Evolutionary conservation across 2,888 invertebrate genomes (phyloP), one percentile per base, ranked within the genome.

Genomic region (Holacanthella duospinosa): DNA sequence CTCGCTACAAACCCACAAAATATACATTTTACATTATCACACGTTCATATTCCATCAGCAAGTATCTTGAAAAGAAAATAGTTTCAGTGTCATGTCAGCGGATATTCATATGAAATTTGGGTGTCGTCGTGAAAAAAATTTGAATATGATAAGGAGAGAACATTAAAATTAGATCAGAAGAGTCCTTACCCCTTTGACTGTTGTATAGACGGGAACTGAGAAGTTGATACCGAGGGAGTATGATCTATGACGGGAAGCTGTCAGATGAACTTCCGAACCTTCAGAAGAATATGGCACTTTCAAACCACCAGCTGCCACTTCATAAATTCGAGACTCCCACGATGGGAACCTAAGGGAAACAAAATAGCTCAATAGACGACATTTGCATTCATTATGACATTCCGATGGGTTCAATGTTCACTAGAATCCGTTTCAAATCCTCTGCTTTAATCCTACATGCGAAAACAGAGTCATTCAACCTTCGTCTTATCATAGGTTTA

Each of bases 301-400:
- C 29, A 72, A 65, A 9, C 77, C 77, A 63, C 72, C 74, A 63
- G 73, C 73, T 63, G 76, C 76, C 74, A 91, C 89, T 82, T 93
- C 92, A 78, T 94, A 94, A 74, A 94, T 93, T 77, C 93, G 86
- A n/a, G 92, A 93, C 78, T 94, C 93, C 93, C 93, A 93, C 74
- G 89, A 89, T 2, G 91, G 91, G 77, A 90, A 90, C 60, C 78
- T 74, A 64, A 75, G 64, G 28, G 9, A 36, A 16, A 36, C 36
- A 36, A 36, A 36, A 36, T n/a, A n/a, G n/a, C 36, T 36, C 36
- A 36, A 36, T 36, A 9, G 6, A 36, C 6, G 16, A 36, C 36
- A 36, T 36, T 6, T 36, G 16, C 16, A 9, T 36, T 36, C 36
- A 36, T 36, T 9, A 36, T 16, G 16, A 36, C 36, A 36, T 36